Percentiles rank a stretch among this genome's conserved stretches.
Evolutionary conservation across 30 jellyfish, hydroid and myxozoan genomes (phyloP).

Genomic region (Aurelia aurita complex sp. Pacific): DNA sequence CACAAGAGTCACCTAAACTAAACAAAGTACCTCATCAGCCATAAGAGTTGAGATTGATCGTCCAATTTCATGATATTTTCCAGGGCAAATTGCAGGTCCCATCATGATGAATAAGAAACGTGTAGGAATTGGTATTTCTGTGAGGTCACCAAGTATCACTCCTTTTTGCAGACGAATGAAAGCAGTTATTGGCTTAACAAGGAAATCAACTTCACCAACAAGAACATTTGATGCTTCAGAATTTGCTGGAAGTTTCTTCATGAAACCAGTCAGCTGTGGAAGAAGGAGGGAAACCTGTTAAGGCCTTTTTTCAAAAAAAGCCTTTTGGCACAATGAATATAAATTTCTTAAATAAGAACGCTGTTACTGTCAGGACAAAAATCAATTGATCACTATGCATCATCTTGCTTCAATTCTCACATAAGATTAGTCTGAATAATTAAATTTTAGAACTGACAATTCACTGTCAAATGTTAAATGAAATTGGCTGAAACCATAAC

Average conservation of each 20-base stretch:
- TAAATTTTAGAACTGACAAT: too few relatives aligned
- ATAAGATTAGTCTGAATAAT: too few relatives aligned
- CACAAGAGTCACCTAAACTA: too few relatives aligned
- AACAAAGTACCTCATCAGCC: constrained; percentile 89
- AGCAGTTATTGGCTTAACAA: constrained; percentile 93
- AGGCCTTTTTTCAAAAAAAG: too few relatives aligned
- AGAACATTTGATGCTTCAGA: constrained; percentile 95
- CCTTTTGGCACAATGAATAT: too few relatives aligned
- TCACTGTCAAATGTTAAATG: too few relatives aligned
- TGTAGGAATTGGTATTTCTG: constrained; percentile 97
- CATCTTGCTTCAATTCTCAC: too few relatives aligned
- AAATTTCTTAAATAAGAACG: too few relatives aligned
- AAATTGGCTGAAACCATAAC: too few relatives aligned
- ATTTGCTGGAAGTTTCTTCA: constrained; percentile 86
- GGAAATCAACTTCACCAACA: constrained; percentile 98
- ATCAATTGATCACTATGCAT: too few relatives aligned
- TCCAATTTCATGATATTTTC: constrained; percentile 95
- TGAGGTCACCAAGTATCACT: constrained; percentile 84
- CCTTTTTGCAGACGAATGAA: constrained; percentile 90
- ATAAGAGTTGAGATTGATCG: constrained; percentile 93
- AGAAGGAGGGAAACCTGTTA: neutral
- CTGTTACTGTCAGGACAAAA: too few relatives aligned
- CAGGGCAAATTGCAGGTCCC: constrained; percentile 92
- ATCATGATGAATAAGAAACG: constrained; percentile 92
- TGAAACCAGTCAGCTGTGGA: constrained; percentile 73